These are phyloP conservation scores for Amazonetta brasiliensis DNA, from an alignment of 2,797 vertebrate species.

Conservation along the genomic window DNA sequence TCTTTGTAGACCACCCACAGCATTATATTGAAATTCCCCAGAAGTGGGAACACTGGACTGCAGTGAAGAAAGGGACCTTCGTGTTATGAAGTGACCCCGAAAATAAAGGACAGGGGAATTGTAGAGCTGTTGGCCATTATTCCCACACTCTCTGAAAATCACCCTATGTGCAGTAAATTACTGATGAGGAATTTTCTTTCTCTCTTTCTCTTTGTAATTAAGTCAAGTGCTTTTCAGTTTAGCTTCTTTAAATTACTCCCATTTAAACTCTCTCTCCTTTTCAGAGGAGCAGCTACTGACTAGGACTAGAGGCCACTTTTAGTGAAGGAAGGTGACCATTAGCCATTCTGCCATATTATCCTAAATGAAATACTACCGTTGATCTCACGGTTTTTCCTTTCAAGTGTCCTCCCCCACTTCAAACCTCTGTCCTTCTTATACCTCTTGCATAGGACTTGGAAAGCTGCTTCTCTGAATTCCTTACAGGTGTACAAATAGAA, in stretches of 20 bases:
- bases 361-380: not conserved
- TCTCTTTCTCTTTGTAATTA: not conserved
- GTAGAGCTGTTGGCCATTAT: not conserved
- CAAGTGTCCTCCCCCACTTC: not conserved
- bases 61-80: not conserved
- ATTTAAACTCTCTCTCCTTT: not conserved
- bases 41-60: not conserved
- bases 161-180: not conserved
- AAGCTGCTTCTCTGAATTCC: slow-evolving; percentile 10
- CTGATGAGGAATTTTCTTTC: not conserved
- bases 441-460: not conserved
- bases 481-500: slow-evolving; percentile 19
- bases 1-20: not conserved
- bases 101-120: not conserved
- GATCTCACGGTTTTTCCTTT: not conserved
- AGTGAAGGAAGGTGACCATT: not conserved
- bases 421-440: not conserved
- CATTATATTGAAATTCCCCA: not conserved
- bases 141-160: not conserved
- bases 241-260: not conserved
- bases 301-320: not conserved
- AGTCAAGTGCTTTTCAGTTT: not conserved
- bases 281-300: not conserved
- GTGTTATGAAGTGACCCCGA: not conserved
- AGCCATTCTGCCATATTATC: not conserved